These are phyloP conservation scores for Oreochromis spilurus DNA, from an alignment of 2,113 vertebrate genomes.

Conservation along the genomic window DNA sequence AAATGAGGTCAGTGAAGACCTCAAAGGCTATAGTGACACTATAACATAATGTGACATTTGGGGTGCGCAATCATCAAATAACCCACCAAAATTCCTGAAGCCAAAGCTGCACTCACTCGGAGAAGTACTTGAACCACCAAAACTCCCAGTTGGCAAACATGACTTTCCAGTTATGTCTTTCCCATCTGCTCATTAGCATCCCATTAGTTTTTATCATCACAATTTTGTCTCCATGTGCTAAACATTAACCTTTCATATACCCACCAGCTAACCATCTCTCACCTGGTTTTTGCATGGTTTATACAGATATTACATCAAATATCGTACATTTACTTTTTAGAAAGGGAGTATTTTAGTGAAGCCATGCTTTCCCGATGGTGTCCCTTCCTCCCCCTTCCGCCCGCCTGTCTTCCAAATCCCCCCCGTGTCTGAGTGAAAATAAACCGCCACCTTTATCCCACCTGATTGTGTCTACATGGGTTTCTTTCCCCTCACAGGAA, in stretches of 20 bases:
- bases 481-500: constrained; percentile 78
- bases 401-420: not conserved
- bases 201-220: constrained; percentile 10
- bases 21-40: not conserved
- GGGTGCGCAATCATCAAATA: not conserved
- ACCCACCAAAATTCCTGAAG: not conserved
- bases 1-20: not conserved
- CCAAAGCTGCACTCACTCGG: not conserved
- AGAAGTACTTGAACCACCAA: not conserved
- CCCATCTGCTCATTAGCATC: not conserved
- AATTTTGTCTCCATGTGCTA: constrained; percentile 37
- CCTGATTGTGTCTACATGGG: not conserved
- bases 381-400: not conserved
- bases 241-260: constrained; percentile 21
- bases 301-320: not conserved
- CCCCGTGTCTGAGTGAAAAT: not conserved
- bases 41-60: not conserved
- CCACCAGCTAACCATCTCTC: constrained; percentile 29
- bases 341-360: not conserved
- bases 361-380: not conserved
- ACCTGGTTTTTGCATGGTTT: constrained; percentile 43
- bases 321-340: not conserved
- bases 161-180: not conserved
- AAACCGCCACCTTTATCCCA: not conserved
- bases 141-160: not conserved